Evolutionary conservation across 2,888 invertebrate genomes (phyloP).

Genomic region (Operophtera brumata): DNA sequence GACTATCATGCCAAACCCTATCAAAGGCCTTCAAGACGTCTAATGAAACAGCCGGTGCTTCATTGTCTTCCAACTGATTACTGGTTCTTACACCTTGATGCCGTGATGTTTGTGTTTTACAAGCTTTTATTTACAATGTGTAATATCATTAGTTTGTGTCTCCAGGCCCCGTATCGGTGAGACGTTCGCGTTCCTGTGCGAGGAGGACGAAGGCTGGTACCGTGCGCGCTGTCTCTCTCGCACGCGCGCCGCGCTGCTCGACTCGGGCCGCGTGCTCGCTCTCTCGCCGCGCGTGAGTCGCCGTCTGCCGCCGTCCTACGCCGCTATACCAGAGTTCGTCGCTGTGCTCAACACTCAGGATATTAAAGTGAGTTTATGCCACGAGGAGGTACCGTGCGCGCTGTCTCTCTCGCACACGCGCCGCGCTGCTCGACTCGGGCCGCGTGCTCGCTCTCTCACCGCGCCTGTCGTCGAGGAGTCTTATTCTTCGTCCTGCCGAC

Average conservation of each 20-base stretch:
- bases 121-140: no score
- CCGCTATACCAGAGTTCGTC: conserved; percentile 55
- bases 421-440: conserved; percentile 56
- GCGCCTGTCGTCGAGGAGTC: conserved; percentile 31
- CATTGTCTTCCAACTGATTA: no score
- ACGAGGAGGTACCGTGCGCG: conserved; percentile 54
- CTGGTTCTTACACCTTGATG: no score
- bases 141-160: no score
- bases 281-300: conserved; percentile 28
- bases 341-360: conserved; percentile 39
- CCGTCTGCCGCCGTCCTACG: conserved; percentile 41
- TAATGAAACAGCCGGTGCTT: no score
- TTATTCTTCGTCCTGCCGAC: no score
- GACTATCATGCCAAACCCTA: no score
- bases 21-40: no score
- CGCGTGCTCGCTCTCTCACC: conserved; percentile 31
- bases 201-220: conserved; percentile 61
- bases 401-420: conserved; percentile 36
- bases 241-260: conserved; percentile 49
- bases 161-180: conserved; percentile 54
- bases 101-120: no score
- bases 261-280: conserved; percentile 43
- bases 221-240: conserved; percentile 54
- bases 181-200: conserved; percentile 50
- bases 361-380: conserved; percentile 8